These are phyloP conservation scores for Brachionus calyciflorus DNA, from an alignment of 1,140 invertebrate species.

Conservation along the genomic window DNA sequence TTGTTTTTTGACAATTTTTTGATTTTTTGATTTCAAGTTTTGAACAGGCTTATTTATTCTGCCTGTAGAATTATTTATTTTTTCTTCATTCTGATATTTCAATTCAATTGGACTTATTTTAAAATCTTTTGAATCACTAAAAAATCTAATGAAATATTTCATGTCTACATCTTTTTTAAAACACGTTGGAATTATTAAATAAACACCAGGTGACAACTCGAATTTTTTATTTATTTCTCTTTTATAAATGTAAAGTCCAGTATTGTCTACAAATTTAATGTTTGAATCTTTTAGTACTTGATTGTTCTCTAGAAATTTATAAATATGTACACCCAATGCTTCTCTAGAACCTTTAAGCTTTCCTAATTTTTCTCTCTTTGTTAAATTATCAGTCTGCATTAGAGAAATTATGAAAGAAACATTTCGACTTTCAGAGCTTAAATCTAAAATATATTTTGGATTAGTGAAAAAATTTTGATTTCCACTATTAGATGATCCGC, in stretches of 20 bases:
- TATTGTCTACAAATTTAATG: neutral
- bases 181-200: neutral
- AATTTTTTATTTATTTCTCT: conserved; percentile 18
- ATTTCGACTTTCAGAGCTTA: neutral
- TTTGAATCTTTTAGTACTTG: neutral
- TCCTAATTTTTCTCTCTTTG: neutral
- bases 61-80: no score
- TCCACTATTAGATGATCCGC: conserved; percentile 22
- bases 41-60: no score
- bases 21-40: neutral
- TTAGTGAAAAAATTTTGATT: conserved; percentile 37
- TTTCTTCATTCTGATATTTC: neutral
- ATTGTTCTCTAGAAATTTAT: neutral
- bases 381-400: conserved; percentile 39
- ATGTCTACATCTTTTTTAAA: conserved; percentile 36
- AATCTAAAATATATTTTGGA: conserved; percentile 34
- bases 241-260: conserved; percentile 8
- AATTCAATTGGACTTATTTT: neutral
- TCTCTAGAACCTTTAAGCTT: conserved; percentile 12
- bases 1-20: neutral
- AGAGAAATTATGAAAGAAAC: conserved; percentile 5
- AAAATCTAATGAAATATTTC: conserved; percentile 38
- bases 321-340: conserved; percentile 6
- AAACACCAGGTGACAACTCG: neutral
- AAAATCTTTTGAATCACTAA: neutral